Base-by-base conservation (phyloP, 2,113 vertebrate genomes). In the Chaetodon trifascialis region DNA sequence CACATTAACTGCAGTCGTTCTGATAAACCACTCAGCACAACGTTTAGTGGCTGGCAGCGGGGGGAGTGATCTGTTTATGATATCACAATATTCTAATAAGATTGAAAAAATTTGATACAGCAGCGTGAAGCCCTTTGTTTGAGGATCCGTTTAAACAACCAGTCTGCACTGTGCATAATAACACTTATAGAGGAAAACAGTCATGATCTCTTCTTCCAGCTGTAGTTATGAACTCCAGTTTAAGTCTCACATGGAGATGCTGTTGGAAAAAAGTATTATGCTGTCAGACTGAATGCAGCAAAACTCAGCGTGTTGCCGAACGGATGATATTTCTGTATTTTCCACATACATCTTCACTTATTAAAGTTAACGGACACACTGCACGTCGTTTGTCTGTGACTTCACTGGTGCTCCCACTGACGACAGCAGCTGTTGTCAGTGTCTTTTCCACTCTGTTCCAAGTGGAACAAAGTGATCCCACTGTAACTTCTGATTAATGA, bases 401-500 rank as follows among this genome's bases (percentile, higher is more conserved):
- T 86, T 64, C 34, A 49, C 55, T 21, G 59, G 46, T 70, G 62
- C 46, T 69, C 66, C 73, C 55, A 72, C 51, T 67, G 42, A 66
- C 55, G 23, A 74, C 16, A 63, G 73, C 80, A 73, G 44, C 80
- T 76, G 86, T 54, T 56, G 16, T 81, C 63, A 25, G 47, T 73
- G 44, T 74, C 69, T 84, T 82, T 74, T 71, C 82, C 74, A 80
- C 42, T 2, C 52, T 73, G 63, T 25, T 65, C 40, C 86, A 82
- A 90, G 73, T 87, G 78, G 84, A 84, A 87, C 80, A 89, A 87
- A 91, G 73, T 85, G 82, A 78, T 88, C 86, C 83, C 68, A 67
- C 54, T 7, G n/a, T 90, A 89, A 86, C 82, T 64, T 88, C 84
- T 91, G 86, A 91, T 92, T 91, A 89, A 90, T 89, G 87, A 82